Evolutionary conservation across 2,888 invertebrate genomes (phyloP), one percentile per base, ranked within the genome.

Genomic region (Odontomyia ornata): DNA sequence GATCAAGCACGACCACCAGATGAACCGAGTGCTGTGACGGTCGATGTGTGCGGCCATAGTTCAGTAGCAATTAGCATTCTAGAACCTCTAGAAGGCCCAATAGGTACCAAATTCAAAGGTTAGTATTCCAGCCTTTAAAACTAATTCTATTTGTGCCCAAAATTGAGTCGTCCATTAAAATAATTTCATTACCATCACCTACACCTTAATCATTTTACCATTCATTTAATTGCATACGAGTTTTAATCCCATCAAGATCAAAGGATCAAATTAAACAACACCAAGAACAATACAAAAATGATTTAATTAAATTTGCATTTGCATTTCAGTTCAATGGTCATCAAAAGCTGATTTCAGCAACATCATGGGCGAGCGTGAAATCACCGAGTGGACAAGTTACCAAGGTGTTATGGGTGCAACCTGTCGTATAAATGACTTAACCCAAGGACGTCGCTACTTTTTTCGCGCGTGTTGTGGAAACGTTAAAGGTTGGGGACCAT

Each of bases 401-500:
- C 86, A 87, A 76, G 87, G 86, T 78, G 84, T 84, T 15, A 86
- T 87, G 87, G 87, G 87, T 15, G 86, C 86, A 25, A 88, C 88
- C 36, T 89, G 89, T 7, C 85, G 86, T 21, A 88, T 90, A 36
- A 90, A 90, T n/a, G 93, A 93, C 60, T 88, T 98, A 78, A 91
- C 91, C n/a, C 92, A 95, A 81, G 97, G 97, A 4, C 89, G 93
- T 23, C 90, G 93, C 80, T 98, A 97, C 88, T 95, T 93, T 88
- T 95, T 98, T 86, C 90, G 98, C 79, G 95, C 96, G 0, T 90
- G 94, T n/a, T 95, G 96, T 71, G 97, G 98, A 71, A 98, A 98
- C 84, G 89, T 97, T 80, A 95, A 95, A 84, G 98, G 97, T 0
- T 98, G 93, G 90, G 96, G 97, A 36, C 89, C 91, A 15, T 93